These are phyloP conservation scores for Aphelocoma californica DNA, from an alignment of 2,797 vertebrate genomes.

Conservation along the genomic window DNA sequence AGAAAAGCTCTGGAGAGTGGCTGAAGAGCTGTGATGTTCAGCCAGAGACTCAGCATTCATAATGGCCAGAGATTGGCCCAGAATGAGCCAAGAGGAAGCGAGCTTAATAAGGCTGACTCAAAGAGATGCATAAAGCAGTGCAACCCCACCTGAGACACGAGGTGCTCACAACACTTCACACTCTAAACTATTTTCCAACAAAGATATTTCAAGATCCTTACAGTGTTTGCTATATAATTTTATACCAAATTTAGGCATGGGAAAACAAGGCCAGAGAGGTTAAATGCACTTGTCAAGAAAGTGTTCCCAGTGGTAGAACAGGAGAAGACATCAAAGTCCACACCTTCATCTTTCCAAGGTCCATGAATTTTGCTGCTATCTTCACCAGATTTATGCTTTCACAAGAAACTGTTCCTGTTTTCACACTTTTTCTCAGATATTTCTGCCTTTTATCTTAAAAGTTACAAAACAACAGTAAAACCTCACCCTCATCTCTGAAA, in stretches of 20 bases:
- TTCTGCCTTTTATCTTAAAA: not conserved
- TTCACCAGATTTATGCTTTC: not conserved
- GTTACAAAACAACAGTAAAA: not conserved
- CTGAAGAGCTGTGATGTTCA: not conserved
- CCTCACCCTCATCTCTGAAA: not conserved
- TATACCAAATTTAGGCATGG: not conserved
- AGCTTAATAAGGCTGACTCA: not conserved
- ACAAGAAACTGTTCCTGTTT: not conserved
- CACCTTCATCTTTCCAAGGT: not conserved
- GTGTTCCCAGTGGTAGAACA: not conserved
- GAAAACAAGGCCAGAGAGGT: not conserved
- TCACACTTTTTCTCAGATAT: not conserved
- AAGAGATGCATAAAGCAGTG: fast-evolving
- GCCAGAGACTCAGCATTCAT: not conserved
- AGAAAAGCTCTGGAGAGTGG: not conserved
- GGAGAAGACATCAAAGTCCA: not conserved
- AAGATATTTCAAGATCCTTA: not conserved
- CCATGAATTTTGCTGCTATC: not conserved
- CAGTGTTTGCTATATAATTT: not conserved
- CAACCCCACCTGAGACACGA: not conserved
- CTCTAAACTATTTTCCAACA: not conserved
- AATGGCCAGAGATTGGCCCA: not conserved
- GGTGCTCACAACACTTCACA: not conserved
- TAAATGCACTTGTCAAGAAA: not conserved
- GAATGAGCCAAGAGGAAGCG: not conserved